Conservation (phyloP, 2,113 vertebrate genomes). For the Dasyurus viverrinus region DNA sequence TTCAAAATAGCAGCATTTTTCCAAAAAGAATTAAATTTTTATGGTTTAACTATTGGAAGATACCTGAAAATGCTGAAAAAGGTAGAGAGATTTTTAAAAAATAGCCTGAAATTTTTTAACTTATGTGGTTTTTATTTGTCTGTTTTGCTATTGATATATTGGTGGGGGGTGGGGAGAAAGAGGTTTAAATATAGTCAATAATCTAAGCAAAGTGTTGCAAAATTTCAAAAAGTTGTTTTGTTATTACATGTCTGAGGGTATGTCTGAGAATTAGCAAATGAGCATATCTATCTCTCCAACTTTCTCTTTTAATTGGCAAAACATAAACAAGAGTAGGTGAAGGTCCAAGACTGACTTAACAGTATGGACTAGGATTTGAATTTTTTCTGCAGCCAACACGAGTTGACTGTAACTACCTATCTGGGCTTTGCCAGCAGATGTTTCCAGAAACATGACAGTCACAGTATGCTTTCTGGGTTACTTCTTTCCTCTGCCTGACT, state of each 20-base stretch:
- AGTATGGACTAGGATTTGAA: background rate
- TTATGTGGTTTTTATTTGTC: background rate
- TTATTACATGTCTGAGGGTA: constrained; percentile 6
- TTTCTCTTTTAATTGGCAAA: constrained; percentile 22
- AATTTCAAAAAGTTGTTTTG: background rate
- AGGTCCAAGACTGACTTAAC: background rate
- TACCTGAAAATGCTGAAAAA: background rate
- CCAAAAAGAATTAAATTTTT: background rate
- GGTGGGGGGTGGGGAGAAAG: background rate
- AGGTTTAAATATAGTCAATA: background rate
- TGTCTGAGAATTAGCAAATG: background rate
- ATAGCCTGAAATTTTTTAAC: background rate
- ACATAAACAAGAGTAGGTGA: background rate
- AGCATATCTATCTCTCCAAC: background rate
- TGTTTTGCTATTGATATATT: background rate
- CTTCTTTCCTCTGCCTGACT: background rate
- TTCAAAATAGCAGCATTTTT: constrained; percentile 11
- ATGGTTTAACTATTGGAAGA: background rate
- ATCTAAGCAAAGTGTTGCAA: background rate
- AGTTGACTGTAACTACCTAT: background rate
- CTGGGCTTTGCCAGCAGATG: background rate
- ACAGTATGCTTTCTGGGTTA: background rate
- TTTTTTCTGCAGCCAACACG: background rate
- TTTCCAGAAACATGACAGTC: background rate
- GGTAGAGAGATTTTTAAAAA: background rate